Conservation (phyloP, 1,140 invertebrate genomes). For the Kradibia gibbosae region DNA sequence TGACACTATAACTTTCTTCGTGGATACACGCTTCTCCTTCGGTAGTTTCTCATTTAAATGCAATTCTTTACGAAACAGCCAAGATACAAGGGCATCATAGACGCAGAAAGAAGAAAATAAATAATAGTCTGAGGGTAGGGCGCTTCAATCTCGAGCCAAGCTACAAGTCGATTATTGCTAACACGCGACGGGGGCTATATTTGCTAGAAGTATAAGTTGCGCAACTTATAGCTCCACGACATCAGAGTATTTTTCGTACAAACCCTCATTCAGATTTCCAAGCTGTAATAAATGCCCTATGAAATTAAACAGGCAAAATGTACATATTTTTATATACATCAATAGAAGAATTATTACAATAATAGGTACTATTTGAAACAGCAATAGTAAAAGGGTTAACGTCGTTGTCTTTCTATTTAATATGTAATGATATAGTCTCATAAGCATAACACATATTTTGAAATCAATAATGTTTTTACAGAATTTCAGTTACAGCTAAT, state of each 20-base stretch:
- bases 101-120: not conserved
- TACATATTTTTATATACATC: too few species aligned
- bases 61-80: constrained; percentile 27
- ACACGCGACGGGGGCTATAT: constrained; percentile 31
- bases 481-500: too few species aligned
- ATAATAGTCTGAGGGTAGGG: not conserved
- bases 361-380: too few species aligned
- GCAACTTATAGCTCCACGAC: constrained; percentile 15
- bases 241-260: constrained; percentile 28
- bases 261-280: not conserved
- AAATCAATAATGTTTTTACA: too few species aligned
- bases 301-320: too few species aligned
- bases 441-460: too few species aligned
- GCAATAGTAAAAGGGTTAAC: too few species aligned
- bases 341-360: too few species aligned
- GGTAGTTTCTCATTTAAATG: constrained; percentile 43
- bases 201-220: not conserved
- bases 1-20: constrained; percentile 44
- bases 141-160: constrained; percentile 30
- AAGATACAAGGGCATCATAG: not conserved
- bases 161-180: constrained; percentile 46
- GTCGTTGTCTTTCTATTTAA: too few species aligned
- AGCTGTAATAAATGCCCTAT: not conserved
- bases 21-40: not conserved
- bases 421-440: too few species aligned